Base-by-base conservation (phyloP, 2,113 vertebrate species). In the Zosterops borbonicus region DNA sequence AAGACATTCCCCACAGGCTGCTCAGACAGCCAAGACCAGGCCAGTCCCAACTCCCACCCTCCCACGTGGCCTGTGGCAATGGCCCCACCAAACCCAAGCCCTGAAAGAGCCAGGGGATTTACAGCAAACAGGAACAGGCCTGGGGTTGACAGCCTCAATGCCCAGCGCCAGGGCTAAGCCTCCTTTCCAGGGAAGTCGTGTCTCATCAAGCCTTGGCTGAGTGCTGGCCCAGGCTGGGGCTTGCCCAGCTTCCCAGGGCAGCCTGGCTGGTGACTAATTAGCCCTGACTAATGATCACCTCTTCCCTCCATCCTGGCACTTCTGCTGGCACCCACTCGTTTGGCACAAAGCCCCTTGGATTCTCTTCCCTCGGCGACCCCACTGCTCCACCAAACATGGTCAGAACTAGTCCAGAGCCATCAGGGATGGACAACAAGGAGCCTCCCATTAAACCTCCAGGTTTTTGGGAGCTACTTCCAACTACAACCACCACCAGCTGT, bases 91-190 rank as follows among this genome's bases (percentile, higher is more conserved):
- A 87, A 31, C 27, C 47, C 77, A 29, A 55, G 50, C 6, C 9
- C 77, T 4, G 0, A 11, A 75, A 7, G n/a, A 73, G 64, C 13
- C 29, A 2, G 63, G 65, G 22, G 47, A 64, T 63, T 82, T 29
- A 18, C 31, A 68, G 69, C 69, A 56, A 52, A 92, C 33, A 39
- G 68, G 33, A 91, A 11, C 56, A 77, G 68, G 50, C 64, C 63
- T 2, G 5, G 55, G 60, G 35, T 1, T 81, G 69, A 12, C 0
- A 6, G 65, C n/a, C 47, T 33, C 24, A 4, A 13, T 1, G 3
- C 59, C 56, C 4, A 2, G 41, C 1, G 9, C 82, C 75, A 88
- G 70, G 75, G 8, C 58, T 21, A 11, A 85, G 58, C 64, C 47
- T 91, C 81, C 64, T 39, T 37, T 78, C 83, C 91, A 78, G 39